Percentiles rank a stretch among this genome's conserved stretches.
Evolutionary conservation across 1,140 invertebrate species (phyloP).

Genomic region (Neuroterus valhalla): DNA sequence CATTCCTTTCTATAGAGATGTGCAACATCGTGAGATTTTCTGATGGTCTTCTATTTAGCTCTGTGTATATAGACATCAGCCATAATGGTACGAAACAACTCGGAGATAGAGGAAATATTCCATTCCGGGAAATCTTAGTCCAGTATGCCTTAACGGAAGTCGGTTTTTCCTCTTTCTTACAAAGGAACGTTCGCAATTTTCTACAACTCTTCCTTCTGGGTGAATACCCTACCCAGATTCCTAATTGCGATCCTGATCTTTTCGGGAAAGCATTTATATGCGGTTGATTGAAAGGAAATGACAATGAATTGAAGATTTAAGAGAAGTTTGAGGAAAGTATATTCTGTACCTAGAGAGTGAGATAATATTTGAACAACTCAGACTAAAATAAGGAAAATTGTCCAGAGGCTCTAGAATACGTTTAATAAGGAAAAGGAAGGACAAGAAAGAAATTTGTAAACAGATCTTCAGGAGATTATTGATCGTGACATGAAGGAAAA

Average conservation of each 20-base stretch:
- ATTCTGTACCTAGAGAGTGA: neutral
- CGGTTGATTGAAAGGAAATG: neutral
- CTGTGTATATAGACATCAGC: conserved; percentile 18
- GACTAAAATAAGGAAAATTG: conserved; percentile 21
- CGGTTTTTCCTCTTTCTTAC: neutral
- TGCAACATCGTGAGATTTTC: conserved; percentile 29
- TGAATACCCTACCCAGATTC: conserved; percentile 3
- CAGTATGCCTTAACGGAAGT: conserved; percentile 7
- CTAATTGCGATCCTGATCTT: neutral
- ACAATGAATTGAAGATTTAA: conserved; percentile 10
- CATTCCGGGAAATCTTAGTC: conserved; percentile 18
- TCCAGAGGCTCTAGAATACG: neutral
- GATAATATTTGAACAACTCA: conserved; percentile 15
- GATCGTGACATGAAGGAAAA: neutral
- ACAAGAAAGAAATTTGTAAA: neutral
- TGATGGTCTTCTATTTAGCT: conserved; percentile 6
- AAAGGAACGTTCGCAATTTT: conserved; percentile 8
- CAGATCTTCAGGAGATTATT: neutral
- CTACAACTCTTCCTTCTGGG: conserved; percentile 1
- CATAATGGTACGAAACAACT: neutral
- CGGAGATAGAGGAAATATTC: conserved; percentile 19
- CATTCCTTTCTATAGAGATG: conserved; percentile 17
- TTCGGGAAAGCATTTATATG: neutral
- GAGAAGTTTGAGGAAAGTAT: conserved; percentile 20
- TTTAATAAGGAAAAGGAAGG: neutral